Evolutionary conservation across 2,888 invertebrate genomes (phyloP), one percentile per base, ranked within the genome.

Genomic region (Amblyjoppa fuscipennis): DNA sequence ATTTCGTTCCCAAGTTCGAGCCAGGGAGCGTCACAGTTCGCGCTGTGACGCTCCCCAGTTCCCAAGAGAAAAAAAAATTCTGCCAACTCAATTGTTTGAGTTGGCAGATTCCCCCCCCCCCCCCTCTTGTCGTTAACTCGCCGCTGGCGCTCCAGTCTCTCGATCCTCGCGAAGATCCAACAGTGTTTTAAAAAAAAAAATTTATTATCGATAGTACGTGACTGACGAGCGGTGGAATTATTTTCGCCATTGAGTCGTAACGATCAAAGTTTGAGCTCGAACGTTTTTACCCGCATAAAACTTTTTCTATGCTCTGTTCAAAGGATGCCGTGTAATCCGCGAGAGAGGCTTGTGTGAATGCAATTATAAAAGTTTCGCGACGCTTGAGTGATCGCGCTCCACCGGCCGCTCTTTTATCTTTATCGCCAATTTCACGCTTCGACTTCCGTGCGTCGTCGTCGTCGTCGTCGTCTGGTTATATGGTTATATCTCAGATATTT

Each of bases 371-470:
- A 80, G 41, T 77, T 64, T 71, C 79, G 82, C 81, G 70, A 83
- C 79, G 81, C 81, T 83, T 75, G 56, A 84, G 81, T 80, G 79
- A 69, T 53, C 81, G 70, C 80, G 61, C 64, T 80, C 81, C 71
- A 53, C 68, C 77, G 25, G 28, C 31, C 38, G 34, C 74, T 64
- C 53, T 45, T 86, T 84, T 85, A 87, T 89, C 87, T 88, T 87
- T 87, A 89, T 87, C 81, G 81, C 81, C 74, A 87, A 89, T 88
- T 88, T 88, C 86, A 88, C 83, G 85, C 81, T 81, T 45, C 61
- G 59, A 71, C 53, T 80, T 51, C 78, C 77, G 28, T 45, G 25
- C 59, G 45, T 49, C 69, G 49, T 2, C 70, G 49, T 49, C 69
- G 49, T 2, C 70, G 49, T 20, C 20, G 20, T 71, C 34, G 41